Evolutionary conservation across 2,797 vertebrate species (phyloP).

Genomic region (Vipera ursinii): DNA sequence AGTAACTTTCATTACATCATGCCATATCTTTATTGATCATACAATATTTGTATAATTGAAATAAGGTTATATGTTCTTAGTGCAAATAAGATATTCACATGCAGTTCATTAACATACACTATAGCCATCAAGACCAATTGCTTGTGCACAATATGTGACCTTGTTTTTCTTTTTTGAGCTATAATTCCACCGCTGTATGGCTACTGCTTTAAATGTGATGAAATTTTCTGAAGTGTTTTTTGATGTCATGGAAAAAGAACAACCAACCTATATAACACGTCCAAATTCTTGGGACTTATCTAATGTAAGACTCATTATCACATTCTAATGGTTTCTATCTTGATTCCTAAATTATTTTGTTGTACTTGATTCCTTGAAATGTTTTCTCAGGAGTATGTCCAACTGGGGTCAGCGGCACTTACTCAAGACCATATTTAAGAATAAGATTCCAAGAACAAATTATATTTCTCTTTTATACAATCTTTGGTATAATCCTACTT

Average conservation of each 20-base stretch:
- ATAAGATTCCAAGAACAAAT: neutral
- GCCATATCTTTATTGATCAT: conserved; percentile 48
- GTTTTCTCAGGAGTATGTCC: neutral
- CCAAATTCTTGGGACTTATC: neutral
- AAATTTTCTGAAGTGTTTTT: neutral
- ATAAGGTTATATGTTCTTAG: conserved; percentile 51
- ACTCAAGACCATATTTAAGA: neutral
- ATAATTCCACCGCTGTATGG: too few relatives aligned
- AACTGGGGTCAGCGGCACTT: neutral
- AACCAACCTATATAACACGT: neutral
- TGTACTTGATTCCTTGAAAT: neutral
- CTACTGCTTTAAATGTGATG: neutral
- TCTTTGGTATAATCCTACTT: neutral
- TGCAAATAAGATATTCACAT: conserved; percentile 61
- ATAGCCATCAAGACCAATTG: neutral
- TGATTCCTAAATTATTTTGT: conserved; percentile 2
- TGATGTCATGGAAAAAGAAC: neutral
- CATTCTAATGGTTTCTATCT: conserved; percentile 10
- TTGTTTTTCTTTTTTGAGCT: neutral
- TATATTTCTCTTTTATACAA: neutral
- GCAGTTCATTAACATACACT: conserved; percentile 46
- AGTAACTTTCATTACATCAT: conserved; percentile 50
- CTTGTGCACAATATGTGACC: neutral
- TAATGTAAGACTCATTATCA: neutral
- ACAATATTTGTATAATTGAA: conserved; percentile 52